Evolutionary conservation across 2,797 vertebrate species (phyloP).

Genomic region (Parauchenoglanis punctatus): DNA sequence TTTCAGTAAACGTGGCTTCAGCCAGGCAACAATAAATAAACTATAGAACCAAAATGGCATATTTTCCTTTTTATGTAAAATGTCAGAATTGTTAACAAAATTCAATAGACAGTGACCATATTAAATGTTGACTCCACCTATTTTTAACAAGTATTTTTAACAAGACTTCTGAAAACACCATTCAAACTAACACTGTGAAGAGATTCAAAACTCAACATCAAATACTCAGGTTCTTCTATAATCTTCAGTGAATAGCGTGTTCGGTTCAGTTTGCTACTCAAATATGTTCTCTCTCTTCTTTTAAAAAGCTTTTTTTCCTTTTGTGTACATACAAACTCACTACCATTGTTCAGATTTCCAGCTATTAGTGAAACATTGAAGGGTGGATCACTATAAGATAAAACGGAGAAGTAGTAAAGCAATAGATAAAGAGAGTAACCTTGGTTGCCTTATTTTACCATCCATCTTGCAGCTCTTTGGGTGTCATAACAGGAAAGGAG

Average conservation of each 20-base stretch:
- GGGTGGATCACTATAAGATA: background rate
- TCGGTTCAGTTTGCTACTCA: background rate
- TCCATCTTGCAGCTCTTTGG: background rate
- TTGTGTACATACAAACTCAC: slow-evolving; percentile 9
- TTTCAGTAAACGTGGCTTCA: background rate
- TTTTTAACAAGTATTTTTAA: background rate
- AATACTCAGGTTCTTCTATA: background rate
- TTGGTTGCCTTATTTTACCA: background rate
- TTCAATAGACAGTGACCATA: background rate
- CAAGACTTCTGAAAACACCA: background rate
- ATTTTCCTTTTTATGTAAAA: background rate
- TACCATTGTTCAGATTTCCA: slow-evolving; percentile 30
- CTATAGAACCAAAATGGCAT: background rate
- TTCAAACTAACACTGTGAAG: background rate
- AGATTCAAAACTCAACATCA: background rate
- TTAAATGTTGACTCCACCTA: background rate
- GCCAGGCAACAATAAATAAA: background rate
- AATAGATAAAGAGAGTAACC: background rate
- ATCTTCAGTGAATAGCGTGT: background rate
- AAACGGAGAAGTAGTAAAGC: slow-evolving; percentile 12
- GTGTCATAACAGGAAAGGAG: slow-evolving; percentile 1
- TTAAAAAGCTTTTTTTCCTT: slow-evolving; percentile 2
- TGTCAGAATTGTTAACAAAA: background rate
- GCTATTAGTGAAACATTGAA: background rate
- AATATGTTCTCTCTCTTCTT: slow-evolving; percentile 13